Conservation (phyloP, 2,888 invertebrate species). For the Tenthredo mesomela region DNA sequence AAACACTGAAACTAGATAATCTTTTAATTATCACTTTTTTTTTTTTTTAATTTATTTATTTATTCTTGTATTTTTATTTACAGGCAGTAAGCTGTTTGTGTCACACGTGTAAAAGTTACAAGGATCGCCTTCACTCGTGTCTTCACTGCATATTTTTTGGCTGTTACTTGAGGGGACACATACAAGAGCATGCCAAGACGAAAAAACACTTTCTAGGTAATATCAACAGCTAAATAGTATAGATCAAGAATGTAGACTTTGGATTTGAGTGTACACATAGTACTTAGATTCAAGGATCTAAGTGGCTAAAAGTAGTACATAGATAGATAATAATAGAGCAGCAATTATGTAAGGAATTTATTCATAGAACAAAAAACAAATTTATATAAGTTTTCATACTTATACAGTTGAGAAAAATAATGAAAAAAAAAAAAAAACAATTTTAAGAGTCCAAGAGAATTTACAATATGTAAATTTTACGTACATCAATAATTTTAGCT, state of each 20-base stretch:
- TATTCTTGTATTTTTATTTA: conserved; percentile 69
- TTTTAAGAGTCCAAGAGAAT: not conserved
- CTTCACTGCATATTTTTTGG: conserved; percentile 96
- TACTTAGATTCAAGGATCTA: not conserved
- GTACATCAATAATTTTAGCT: not conserved
- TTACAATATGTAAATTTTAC: no score
- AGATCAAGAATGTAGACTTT: not conserved
- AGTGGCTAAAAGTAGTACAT: not conserved
- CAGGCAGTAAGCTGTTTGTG: conserved; percentile 91
- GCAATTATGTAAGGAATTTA: conserved; percentile 16
- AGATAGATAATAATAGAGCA: conserved; percentile 11
- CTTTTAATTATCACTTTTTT: conserved; percentile 37
- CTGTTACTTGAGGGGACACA: conserved; percentile 90
- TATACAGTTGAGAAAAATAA: not conserved
- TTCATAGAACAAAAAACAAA: not conserved
- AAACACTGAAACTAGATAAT: not conserved
- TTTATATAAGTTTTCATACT: not conserved
- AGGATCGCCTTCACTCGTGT: conserved; percentile 91
- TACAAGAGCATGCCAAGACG: conserved; percentile 90
- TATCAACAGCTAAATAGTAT: conserved; percentile 34
- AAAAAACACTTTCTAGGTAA: conserved; percentile 89
- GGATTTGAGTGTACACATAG: not conserved
- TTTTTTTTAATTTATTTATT: no score
- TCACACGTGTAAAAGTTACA: conserved; percentile 89
- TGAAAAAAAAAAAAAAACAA: not conserved